phyloP scores from a whole-genome alignment of 2,113 vertebrate species.

The Aleadryas rufinucha region DNA sequence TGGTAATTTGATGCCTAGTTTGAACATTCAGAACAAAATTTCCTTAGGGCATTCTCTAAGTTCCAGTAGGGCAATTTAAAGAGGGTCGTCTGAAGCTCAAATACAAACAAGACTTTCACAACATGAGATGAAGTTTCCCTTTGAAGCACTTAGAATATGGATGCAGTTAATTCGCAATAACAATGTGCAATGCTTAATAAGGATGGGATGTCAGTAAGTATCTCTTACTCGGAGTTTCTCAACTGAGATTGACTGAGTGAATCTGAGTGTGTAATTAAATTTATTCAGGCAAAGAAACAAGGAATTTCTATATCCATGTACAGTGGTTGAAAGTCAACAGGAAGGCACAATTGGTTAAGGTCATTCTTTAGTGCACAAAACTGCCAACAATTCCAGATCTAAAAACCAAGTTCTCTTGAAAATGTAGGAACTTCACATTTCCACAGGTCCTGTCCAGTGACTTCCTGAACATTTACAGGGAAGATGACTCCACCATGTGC shows the following conservation, averaged over 20 bases:
- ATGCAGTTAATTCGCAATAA: neutral
- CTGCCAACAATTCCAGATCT: neutral
- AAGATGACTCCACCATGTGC: fast-evolving
- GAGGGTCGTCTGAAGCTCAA: neutral
- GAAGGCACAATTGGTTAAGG: neutral
- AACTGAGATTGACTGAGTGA: constrained; percentile 27
- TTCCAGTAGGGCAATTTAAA: neutral
- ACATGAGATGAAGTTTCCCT: neutral
- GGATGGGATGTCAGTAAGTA: neutral
- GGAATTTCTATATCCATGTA: neutral
- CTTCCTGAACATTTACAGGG: neutral
- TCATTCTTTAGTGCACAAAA: neutral
- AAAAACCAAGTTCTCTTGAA: neutral
- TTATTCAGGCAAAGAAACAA: constrained; percentile 12
- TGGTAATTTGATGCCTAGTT: neutral
- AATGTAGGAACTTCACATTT: neutral
- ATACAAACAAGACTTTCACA: neutral
- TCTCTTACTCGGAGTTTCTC: neutral
- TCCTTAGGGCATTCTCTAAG: neutral
- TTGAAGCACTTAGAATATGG: neutral
- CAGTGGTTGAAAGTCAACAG: neutral
- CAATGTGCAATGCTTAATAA: neutral
- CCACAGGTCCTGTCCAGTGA: neutral
- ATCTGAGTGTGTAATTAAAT: constrained; percentile 47
- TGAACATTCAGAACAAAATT: neutral